Evolutionary conservation across 2,797 vertebrate genomes (phyloP).

Genomic region (Periophthalmus magnuspinnatus): DNA sequence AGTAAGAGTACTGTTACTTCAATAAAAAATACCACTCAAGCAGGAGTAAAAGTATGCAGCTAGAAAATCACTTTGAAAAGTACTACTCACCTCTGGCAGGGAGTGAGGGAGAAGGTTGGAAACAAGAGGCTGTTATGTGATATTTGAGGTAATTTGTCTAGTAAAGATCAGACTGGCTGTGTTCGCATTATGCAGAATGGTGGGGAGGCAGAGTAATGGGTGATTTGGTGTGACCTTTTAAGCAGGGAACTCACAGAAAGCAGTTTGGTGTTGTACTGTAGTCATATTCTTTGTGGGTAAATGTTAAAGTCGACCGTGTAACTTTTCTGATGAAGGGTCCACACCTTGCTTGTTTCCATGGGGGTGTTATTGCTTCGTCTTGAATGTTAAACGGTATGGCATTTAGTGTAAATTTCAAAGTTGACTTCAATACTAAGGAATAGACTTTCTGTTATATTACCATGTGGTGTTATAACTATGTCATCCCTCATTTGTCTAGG

Average conservation of each 20-base stretch:
- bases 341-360: too few relatives aligned
- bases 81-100: not conserved
- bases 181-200: constrained; percentile 5
- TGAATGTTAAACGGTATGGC: too few relatives aligned
- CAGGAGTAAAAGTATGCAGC: too few relatives aligned
- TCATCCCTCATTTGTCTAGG: too few relatives aligned
- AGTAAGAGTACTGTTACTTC: too few relatives aligned
- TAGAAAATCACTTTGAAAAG: too few relatives aligned
- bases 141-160: not conserved
- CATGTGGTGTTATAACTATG: too few relatives aligned
- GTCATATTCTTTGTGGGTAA: not conserved
- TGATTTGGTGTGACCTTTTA: constrained; percentile 5
- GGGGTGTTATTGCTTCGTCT: too few relatives aligned
- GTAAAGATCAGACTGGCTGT: not conserved
- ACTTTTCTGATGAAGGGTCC: not conserved
- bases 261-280: not conserved
- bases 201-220: not conserved
- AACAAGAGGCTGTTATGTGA: constrained; percentile 1
- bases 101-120: constrained; percentile 4
- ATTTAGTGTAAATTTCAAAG: too few relatives aligned
- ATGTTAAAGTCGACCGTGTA: not conserved
- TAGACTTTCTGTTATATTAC: too few relatives aligned
- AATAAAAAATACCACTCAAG: too few relatives aligned
- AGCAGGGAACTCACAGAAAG: not conserved
- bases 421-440: too few relatives aligned